A percentile compares a stretch with the other conserved stretches of the same genome.
Evolutionary conservation across 2,797 vertebrate genomes (phyloP).

Genomic region (Ceyx erithaca): DNA sequence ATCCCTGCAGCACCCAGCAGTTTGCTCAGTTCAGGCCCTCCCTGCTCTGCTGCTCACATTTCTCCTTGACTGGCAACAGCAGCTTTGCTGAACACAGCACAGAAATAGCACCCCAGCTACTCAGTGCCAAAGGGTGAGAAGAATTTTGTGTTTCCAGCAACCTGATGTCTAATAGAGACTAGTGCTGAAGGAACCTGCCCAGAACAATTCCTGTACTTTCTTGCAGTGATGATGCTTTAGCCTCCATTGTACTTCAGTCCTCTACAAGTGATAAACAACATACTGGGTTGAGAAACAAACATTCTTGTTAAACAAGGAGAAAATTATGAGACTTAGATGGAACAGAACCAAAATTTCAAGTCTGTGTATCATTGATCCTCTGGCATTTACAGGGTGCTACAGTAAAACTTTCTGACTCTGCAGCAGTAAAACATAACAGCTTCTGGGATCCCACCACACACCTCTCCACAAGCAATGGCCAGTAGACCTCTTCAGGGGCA

Average conservation of each 20-base stretch:
- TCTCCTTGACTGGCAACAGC: neutral
- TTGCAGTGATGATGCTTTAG: neutral
- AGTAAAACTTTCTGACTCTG: neutral
- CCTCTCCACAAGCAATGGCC: neutral
- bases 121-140: neutral
- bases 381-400: neutral
- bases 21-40: neutral
- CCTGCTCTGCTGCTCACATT: neutral
- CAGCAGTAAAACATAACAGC: neutral
- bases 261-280: neutral
- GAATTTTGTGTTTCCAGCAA: neutral
- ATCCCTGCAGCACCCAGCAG: accelerated
- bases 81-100: neutral
- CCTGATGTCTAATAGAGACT: neutral
- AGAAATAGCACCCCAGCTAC: neutral
- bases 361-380: neutral
- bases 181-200: neutral
- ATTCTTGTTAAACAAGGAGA: neutral
- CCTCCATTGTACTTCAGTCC: neutral
- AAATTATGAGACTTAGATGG: neutral
- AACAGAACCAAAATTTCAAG: neutral
- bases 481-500: neutral
- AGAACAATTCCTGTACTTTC: neutral
- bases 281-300: neutral
- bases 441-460: neutral